phyloP scores from a whole-genome alignment of 2,113 vertebrate species.

The Uropsilus gracilis region DNA sequence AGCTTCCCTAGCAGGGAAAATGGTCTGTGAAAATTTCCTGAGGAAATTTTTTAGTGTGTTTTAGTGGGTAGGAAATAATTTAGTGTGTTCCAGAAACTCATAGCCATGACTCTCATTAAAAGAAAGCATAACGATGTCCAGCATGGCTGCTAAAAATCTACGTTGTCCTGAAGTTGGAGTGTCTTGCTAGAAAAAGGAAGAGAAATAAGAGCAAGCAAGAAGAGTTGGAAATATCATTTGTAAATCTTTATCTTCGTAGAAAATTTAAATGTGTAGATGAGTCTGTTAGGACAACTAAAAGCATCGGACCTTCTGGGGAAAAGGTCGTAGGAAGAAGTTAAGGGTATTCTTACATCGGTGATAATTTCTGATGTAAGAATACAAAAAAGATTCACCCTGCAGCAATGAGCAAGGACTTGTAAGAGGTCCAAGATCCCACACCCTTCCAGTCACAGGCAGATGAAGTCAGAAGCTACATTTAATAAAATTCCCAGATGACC shows the following conservation, averaged over 20 bases:
- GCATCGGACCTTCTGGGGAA: not conserved
- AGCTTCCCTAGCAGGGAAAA: not conserved
- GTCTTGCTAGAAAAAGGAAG: not conserved
- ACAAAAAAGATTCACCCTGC: not conserved
- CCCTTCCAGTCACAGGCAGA: not conserved
- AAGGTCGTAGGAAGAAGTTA: not conserved
- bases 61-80: constrained; percentile 2
- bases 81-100: not conserved
- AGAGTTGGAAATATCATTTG: not conserved
- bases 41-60: too few relatives aligned
- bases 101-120: not conserved
- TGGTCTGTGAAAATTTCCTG: not conserved
- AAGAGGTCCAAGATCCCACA: not conserved
- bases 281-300: not conserved
- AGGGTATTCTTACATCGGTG: not conserved
- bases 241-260: not conserved
- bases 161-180: not conserved
- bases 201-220: not conserved
- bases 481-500: not conserved
- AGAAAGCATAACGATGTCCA: not conserved
- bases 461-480: not conserved
- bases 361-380: not conserved
- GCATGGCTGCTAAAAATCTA: not conserved
- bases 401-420: not conserved
- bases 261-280: not conserved